Conservation (phyloP, 2,797 vertebrate genomes). For the Gallinago solitaria region DNA sequence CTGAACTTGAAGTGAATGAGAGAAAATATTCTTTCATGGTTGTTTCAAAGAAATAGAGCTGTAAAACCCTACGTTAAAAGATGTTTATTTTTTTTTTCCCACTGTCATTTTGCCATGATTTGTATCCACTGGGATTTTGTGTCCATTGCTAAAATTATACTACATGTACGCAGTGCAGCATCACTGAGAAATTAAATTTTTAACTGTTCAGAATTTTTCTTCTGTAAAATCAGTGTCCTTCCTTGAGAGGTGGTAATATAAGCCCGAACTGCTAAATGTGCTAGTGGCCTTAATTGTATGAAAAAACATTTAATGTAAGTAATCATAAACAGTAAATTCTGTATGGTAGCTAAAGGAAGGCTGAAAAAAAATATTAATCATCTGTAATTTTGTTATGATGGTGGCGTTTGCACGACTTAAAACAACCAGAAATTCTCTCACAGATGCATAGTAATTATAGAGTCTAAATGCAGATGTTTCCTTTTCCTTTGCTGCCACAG, state of each 20-base stretch:
- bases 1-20: not conserved
- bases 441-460: slow-evolving; percentile 11
- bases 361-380: not conserved
- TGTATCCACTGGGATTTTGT: not conserved
- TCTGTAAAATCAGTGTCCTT: not conserved
- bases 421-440: slow-evolving; percentile 50
- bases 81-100: not conserved
- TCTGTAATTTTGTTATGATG: not conserved
- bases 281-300: not conserved
- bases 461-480: slow-evolving; percentile 68
- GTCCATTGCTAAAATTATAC: not conserved
- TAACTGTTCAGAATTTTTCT: not conserved
- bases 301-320: not conserved
- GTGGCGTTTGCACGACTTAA: not conserved
- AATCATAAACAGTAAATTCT: not conserved
- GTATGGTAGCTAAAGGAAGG: not conserved
- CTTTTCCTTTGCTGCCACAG: slow-evolving; percentile 55
- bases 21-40: not conserved
- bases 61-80: not conserved
- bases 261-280: not conserved
- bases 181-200: not conserved
- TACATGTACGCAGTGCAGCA: not conserved
- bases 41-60: not conserved
- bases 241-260: not conserved
- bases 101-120: not conserved